Evolutionary conservation across 2,113 vertebrate species (phyloP).

Genomic region (Chionodraco myersi): DNA sequence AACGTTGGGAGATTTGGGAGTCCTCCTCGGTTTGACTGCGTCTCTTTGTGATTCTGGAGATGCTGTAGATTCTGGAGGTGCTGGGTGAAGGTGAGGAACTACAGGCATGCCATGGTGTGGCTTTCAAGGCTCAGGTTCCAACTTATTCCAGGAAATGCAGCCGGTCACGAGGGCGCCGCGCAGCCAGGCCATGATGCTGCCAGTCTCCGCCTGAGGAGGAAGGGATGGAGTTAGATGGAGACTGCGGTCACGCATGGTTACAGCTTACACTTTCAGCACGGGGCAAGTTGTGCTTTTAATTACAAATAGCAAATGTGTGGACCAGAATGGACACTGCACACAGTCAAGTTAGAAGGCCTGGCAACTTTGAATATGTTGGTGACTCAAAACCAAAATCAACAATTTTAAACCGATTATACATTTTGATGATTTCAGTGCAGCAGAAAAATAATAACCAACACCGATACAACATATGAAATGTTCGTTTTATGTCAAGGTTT

Average conservation of each 20-base stretch:
- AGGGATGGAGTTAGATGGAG: slow-evolving; percentile 42
- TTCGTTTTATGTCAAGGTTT: too few relatives aligned
- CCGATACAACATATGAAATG: background rate
- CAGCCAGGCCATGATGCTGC: slow-evolving; percentile 74
- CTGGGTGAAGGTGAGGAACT: slow-evolving; percentile 50
- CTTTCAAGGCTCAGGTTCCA: slow-evolving; percentile 80
- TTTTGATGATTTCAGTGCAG: background rate
- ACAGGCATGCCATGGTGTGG: slow-evolving; percentile 74
- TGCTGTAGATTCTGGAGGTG: slow-evolving; percentile 30
- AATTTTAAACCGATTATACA: background rate
- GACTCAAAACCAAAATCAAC: background rate
- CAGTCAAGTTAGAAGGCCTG: background rate
- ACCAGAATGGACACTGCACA: background rate
- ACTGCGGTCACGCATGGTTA: slow-evolving; percentile 10
- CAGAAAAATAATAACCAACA: background rate
- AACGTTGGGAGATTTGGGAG: slow-evolving; percentile 20
- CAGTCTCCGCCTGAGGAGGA: slow-evolving; percentile 75
- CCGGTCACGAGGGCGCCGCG: slow-evolving; percentile 54
- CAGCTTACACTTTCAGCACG: background rate
- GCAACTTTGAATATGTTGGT: background rate
- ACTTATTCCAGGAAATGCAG: slow-evolving; percentile 78
- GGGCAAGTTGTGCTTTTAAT: background rate
- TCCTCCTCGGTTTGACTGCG: slow-evolving; percentile 42
- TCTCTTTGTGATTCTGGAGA: slow-evolving; percentile 22
- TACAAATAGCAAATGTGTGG: background rate